These are phyloP conservation scores for Heliconius nattereri DNA, from an alignment of 1,140 invertebrate species.

Conservation along the genomic window DNA sequence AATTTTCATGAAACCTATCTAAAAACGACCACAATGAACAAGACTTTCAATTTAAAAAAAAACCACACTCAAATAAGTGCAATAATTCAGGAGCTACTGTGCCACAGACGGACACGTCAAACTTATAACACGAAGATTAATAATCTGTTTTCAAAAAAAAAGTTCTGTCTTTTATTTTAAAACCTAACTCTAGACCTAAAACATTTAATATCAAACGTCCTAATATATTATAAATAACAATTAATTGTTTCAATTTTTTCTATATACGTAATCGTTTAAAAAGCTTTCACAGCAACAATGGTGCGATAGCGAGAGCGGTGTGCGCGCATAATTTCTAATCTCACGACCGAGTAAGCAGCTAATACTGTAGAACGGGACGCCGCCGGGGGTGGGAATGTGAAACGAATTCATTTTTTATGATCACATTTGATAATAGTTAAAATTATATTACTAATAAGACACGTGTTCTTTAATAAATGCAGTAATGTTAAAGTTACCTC, in stretches of 20 bases:
- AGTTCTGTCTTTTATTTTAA: no score
- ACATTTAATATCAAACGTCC: neutral
- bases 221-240: neutral
- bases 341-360: constrained; percentile 75
- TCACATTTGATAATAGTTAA: constrained; percentile 13
- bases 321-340: constrained; percentile 77
- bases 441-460: constrained; percentile 2
- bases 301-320: constrained; percentile 42
- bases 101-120: no score
- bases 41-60: no score
- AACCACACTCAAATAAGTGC: no score
- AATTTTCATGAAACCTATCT: no score
- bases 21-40: no score
- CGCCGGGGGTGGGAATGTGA: constrained; percentile 54
- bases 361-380: constrained; percentile 71
- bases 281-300: constrained; percentile 60
- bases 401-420: constrained; percentile 49
- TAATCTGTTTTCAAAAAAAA: no score
- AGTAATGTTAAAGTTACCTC: no score
- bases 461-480: neutral
- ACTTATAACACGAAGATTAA: no score
- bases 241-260: neutral
- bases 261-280: constrained; percentile 36
- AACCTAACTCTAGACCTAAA: neutral
- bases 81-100: no score